Evolutionary conservation across 2,113 vertebrate species (phyloP).

Genomic region (Geococcyx californianus): DNA sequence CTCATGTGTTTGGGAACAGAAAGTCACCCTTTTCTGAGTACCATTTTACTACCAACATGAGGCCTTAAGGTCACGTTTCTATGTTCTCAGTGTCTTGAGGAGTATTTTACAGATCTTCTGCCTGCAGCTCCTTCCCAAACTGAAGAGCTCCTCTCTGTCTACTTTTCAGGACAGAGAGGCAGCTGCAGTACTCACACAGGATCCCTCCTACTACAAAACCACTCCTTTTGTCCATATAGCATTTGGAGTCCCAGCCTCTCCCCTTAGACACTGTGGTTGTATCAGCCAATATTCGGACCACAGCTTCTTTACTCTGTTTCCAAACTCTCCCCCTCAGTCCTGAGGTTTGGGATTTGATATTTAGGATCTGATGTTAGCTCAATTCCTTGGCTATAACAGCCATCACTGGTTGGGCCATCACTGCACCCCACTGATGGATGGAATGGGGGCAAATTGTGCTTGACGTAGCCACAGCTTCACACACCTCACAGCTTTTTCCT

Average conservation of each 20-base stretch:
- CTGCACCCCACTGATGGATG: neutral
- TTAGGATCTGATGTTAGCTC: neutral
- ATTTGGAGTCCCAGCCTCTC: neutral
- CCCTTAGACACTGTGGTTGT: neutral
- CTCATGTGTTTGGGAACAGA: neutral
- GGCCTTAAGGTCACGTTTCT: neutral
- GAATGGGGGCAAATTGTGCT: neutral
- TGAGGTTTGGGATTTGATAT: neutral
- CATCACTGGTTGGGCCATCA: neutral
- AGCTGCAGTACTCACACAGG: neutral
- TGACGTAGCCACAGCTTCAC: neutral
- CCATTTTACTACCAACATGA: neutral
- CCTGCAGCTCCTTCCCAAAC: neutral
- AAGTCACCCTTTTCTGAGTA: accelerated
- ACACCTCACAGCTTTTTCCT: neutral
- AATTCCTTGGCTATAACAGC: neutral
- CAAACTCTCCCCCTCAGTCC: neutral
- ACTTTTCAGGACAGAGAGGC: neutral
- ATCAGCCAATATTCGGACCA: neutral
- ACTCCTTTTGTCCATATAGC: neutral
- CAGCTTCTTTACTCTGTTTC: neutral
- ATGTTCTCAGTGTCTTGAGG: neutral
- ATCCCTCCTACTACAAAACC: neutral
- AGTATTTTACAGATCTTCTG: neutral
- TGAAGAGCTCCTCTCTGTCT: neutral